phyloP scores from a whole-genome alignment of 2,888 invertebrate genomes.

The Patella depressa region DNA sequence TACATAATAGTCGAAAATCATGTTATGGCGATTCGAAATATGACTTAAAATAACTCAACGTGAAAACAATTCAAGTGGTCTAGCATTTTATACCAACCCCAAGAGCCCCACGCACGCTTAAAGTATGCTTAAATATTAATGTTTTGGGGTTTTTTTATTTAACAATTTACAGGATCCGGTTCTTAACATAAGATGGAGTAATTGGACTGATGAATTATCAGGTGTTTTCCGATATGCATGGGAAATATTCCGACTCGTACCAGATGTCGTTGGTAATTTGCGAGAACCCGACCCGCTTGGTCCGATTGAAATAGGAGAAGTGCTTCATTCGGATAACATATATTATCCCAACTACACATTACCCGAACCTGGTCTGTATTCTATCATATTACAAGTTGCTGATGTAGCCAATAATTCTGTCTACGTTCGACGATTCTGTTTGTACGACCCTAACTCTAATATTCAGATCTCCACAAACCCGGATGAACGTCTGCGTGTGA shows the following conservation, averaged over 20 bases:
- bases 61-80: no score
- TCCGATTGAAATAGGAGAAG: background rate
- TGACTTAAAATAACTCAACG: no score
- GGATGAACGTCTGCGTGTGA: conserved; percentile 27
- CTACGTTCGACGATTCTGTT: conserved; percentile 42
- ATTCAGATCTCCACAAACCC: conserved; percentile 30
- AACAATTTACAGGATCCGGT: background rate
- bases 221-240: conserved; percentile 8
- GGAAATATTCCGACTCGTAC: conserved; percentile 6
- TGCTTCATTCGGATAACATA: background rate
- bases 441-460: conserved; percentile 42
- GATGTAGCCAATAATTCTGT: conserved; percentile 52
- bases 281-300: background rate
- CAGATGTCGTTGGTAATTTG: background rate
- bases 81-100: no score
- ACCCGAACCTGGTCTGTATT: conserved; percentile 42
- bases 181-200: background rate
- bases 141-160: no score
- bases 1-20: no score
- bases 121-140: no score
- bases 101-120: no score
- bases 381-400: conserved; percentile 40
- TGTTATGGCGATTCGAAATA: no score
- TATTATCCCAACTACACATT: conserved; percentile 29
- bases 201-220: background rate